phyloP scores from a whole-genome alignment of 2,888 invertebrate species.

The Allolobophora icterica region DNA sequence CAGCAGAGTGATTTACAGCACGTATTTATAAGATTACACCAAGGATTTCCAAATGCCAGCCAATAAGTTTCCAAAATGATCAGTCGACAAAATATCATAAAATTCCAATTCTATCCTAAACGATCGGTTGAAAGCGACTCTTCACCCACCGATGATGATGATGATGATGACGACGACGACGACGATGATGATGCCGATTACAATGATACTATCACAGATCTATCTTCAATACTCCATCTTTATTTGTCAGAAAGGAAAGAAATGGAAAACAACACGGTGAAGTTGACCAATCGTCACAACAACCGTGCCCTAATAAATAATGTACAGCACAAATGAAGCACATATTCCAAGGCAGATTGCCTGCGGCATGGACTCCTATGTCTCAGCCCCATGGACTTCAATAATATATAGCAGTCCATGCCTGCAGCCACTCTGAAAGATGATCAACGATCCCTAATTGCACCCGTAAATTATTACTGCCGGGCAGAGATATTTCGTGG shows the following conservation, averaged over 20 bases:
- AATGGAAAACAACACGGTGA: background rate
- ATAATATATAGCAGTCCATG: background rate
- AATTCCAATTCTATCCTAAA: background rate
- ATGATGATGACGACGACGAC: too few species aligned
- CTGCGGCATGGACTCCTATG: background rate
- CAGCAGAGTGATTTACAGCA: background rate
- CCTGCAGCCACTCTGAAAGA: constrained; percentile 6
- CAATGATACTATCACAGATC: background rate
- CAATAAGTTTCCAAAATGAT: background rate
- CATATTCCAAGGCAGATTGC: background rate
- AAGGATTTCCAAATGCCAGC: background rate
- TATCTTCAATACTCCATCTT: background rate
- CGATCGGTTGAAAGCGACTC: too few species aligned
- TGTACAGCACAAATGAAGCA: constrained; percentile 5
- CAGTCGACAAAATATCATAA: too few species aligned
- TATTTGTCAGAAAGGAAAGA: background rate
- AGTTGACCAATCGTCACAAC: background rate
- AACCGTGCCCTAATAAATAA: background rate
- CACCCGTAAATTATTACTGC: background rate
- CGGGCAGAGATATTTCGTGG: background rate
- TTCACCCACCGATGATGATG: too few species aligned
- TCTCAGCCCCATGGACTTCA: too few species aligned
- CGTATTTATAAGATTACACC: background rate
- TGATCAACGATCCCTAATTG: constrained; percentile 3
- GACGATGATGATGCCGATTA: too few species aligned